Conservation (phyloP, 1,140 invertebrate genomes). For the Drosophila ficusphila region DNA sequence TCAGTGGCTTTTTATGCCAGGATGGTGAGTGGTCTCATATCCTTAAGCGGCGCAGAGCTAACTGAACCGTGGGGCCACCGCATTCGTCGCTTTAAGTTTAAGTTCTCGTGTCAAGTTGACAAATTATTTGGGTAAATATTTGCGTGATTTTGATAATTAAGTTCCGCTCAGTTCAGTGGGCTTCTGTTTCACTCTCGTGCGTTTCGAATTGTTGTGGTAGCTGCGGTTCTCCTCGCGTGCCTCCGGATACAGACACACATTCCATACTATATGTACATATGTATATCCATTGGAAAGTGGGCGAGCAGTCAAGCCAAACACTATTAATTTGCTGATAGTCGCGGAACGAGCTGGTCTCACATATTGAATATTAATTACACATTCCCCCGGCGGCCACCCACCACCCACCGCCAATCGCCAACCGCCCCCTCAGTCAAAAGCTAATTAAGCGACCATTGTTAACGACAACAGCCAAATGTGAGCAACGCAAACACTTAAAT, state of each 20-base stretch:
- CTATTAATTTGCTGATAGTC: constrained; percentile 70
- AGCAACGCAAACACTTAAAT: constrained; percentile 57
- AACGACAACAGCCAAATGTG: constrained; percentile 47
- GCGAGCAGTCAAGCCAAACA: constrained; percentile 41
- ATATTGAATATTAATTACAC: constrained; percentile 81
- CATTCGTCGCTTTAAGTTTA: constrained; percentile 47
- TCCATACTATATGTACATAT: background rate
- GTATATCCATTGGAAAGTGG: constrained; percentile 23
- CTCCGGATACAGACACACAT: background rate
- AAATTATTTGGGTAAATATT: constrained; percentile 82
- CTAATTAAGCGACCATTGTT: constrained; percentile 60
- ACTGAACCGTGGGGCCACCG: background rate
- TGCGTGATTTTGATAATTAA: constrained; percentile 78
- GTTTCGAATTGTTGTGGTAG: constrained; percentile 49
- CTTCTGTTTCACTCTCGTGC: constrained; percentile 28
- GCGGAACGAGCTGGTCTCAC: constrained; percentile 23
- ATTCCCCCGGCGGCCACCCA: constrained; percentile 1
- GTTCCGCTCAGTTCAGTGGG: constrained; percentile 42
- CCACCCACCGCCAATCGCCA: too few species aligned
- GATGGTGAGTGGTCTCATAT: background rate
- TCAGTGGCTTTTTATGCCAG: constrained; percentile 48
- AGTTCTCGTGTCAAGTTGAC: constrained; percentile 76
- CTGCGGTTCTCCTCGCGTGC: constrained; percentile 64
- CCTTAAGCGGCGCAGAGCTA: constrained; percentile 10
- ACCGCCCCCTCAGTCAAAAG: constrained; percentile 2